Evolutionary conservation across 2,113 vertebrate genomes (phyloP).

Genomic region (Acrocephalus arundinaceus): DNA sequence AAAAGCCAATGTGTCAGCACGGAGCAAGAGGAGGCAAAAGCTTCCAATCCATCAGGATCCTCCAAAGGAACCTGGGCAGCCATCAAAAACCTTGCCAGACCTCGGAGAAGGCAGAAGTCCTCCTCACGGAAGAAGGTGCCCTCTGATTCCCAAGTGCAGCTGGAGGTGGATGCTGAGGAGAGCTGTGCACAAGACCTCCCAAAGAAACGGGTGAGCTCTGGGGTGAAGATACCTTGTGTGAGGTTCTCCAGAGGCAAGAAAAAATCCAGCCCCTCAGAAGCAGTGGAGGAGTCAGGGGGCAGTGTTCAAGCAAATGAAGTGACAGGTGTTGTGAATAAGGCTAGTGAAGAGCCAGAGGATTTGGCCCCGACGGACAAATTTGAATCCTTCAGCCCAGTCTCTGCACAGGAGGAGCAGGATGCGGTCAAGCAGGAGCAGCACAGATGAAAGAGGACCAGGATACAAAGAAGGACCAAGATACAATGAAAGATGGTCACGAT

Average conservation of each 20-base stretch:
- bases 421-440: neutral
- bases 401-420: neutral
- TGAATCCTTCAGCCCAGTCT: neutral
- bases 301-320: conserved; percentile 34
- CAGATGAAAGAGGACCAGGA: neutral
- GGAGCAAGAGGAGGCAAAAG: neutral
- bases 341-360: neutral
- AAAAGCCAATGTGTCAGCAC: neutral
- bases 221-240: conserved; percentile 73
- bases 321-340: conserved; percentile 21
- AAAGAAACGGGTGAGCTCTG: conserved; percentile 60
- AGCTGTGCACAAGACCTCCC: neutral
- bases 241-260: conserved; percentile 68
- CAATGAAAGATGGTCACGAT: neutral
- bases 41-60: neutral
- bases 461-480: neutral
- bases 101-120: conserved; percentile 53
- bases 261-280: conserved; percentile 40
- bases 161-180: conserved; percentile 58
- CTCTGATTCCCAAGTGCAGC: conserved; percentile 39
- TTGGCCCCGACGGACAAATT: neutral
- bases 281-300: conserved; percentile 56
- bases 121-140: conserved; percentile 38
- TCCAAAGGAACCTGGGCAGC: conserved; percentile 72
- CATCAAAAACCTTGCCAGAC: conserved; percentile 69